Evolutionary conservation across 2,888 invertebrate species (phyloP).

Genomic region (Pollenia angustigena): DNA sequence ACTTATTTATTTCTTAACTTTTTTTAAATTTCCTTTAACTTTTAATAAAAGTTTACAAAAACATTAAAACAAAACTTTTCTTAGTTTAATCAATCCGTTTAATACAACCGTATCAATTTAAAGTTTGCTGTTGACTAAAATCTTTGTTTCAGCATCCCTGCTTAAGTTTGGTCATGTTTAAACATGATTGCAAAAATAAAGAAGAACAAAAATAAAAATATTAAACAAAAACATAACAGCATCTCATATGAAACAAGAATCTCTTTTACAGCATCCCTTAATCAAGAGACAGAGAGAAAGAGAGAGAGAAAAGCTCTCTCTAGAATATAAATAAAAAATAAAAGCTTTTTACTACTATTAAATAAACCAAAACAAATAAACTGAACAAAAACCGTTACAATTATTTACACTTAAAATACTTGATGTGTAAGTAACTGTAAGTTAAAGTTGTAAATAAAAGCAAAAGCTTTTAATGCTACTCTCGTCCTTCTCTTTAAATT

Average conservation of each 20-base stretch:
- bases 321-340: background rate
- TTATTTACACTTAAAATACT: background rate
- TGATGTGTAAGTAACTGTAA: background rate
- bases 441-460: background rate
- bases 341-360: slow-evolving; percentile 42
- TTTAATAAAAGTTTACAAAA: background rate
- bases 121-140: slow-evolving; percentile 82
- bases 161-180: slow-evolving; percentile 58
- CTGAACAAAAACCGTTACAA: slow-evolving; percentile 5
- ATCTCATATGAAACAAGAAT: slow-evolving; percentile 40
- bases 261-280: slow-evolving; percentile 53
- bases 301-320: background rate
- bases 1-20: too few species aligned
- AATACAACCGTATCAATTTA: slow-evolving; percentile 82
- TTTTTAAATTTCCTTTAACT: too few species aligned
- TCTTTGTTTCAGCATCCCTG: slow-evolving; percentile 69
- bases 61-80: background rate
- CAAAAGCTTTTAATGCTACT: background rate
- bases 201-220: background rate
- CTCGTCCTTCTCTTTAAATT: background rate
- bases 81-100: slow-evolving; percentile 61
- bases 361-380: slow-evolving; percentile 1
- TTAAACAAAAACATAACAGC: slow-evolving; percentile 16
- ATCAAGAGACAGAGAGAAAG: too few species aligned
- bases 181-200: slow-evolving; percentile 25